Evolutionary conservation across 2,888 invertebrate species (phyloP).

Genomic region (Catocala nupta): DNA sequence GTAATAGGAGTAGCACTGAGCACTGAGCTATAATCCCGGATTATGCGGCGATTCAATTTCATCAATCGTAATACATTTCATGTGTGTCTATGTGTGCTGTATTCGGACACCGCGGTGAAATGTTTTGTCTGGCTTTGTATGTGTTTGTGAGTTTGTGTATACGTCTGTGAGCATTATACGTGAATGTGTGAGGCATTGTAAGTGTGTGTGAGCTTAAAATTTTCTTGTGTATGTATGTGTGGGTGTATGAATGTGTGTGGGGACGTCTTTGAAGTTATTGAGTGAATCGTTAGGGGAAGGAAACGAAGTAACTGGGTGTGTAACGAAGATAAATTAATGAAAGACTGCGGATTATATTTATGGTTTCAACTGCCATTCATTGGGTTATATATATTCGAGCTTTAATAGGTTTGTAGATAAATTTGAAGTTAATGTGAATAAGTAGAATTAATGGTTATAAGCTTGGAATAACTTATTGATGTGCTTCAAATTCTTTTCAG

Average conservation of each 20-base stretch:
- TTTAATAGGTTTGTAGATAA: too few relatives aligned
- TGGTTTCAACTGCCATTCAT: not conserved
- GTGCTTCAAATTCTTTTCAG: too few relatives aligned
- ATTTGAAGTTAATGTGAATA: too few relatives aligned
- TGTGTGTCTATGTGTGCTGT: constrained; percentile 2
- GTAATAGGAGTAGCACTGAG: not conserved
- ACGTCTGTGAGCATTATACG: too few relatives aligned
- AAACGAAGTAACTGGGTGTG: constrained; percentile 12
- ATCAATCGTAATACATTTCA: constrained; percentile 13
- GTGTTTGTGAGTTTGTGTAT: too few relatives aligned
- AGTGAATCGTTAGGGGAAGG: constrained; percentile 4
- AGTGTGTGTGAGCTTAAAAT: not conserved
- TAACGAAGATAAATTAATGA: constrained; percentile 19
- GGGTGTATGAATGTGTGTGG: not conserved
- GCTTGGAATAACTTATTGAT: too few relatives aligned
- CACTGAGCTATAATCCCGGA: constrained; percentile 11
- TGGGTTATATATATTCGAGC: too few relatives aligned
- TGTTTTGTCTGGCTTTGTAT: not conserved
- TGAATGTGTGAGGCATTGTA: too few relatives aligned
- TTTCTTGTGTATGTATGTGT: not conserved
- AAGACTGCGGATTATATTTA: constrained; percentile 2
- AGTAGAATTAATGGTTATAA: too few relatives aligned
- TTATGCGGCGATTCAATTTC: constrained; percentile 13
- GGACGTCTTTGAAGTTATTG: constrained; percentile 11
- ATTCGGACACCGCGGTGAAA: constrained; percentile 14